A percentile compares a stretch with the other conserved stretches of the same genome.
These are phyloP conservation scores for Notospermus geniculatus DNA, from an alignment of 1,140 invertebrate genomes.

Conservation along the genomic window DNA sequence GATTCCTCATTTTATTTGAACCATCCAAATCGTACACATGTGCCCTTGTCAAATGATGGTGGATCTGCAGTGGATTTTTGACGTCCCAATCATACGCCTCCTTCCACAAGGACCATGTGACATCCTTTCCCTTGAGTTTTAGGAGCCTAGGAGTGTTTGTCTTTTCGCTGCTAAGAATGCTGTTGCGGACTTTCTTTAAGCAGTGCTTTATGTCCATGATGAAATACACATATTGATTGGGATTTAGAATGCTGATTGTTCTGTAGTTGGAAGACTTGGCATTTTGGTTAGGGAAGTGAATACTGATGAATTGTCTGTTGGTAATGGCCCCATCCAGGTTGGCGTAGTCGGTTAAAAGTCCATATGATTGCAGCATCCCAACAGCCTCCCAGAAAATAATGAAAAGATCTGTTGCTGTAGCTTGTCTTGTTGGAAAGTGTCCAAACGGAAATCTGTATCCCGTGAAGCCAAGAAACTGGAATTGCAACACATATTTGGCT, in stretches of 20 bases:
- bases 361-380: neutral
- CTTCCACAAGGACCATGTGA: no score
- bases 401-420: neutral
- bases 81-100: no score
- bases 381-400: neutral
- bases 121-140: no score
- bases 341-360: neutral
- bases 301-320: neutral
- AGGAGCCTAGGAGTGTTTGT: slow-evolving; percentile 8
- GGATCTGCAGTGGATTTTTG: slow-evolving; percentile 8
- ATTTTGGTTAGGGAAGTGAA: neutral
- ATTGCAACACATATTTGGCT: neutral
- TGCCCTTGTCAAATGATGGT: slow-evolving; percentile 14
- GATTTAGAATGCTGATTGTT: no score
- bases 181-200: slow-evolving; percentile 20
- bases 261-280: no score
- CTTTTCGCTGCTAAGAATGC: slow-evolving; percentile 13
- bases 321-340: neutral
- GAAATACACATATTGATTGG: neutral
- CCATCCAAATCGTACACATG: slow-evolving; percentile 10
- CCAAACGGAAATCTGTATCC: neutral
- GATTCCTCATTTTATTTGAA: slow-evolving; percentile 19
- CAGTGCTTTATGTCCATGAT: slow-evolving; percentile 10
- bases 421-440: neutral
- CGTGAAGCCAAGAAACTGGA: neutral